Percentiles rank a stretch among this genome's conserved stretches.
These are phyloP conservation scores for Stylophora pistillata DNA, from an alignment of 64 coral and sea anemone species.

Conservation along the genomic window DNA sequence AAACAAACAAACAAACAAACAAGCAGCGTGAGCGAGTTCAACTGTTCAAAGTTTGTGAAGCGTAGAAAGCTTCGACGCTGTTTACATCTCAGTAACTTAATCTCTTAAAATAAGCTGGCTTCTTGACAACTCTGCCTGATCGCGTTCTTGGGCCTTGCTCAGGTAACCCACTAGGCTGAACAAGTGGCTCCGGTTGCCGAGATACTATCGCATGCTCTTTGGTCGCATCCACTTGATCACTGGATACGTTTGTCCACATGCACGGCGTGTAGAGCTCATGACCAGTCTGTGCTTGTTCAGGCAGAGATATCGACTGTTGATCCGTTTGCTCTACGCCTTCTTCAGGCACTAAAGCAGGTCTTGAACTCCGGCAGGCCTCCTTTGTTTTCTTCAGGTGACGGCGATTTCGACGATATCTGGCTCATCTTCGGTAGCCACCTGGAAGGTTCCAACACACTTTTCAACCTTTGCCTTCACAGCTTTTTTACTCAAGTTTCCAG, in stretches of 20 bases:
- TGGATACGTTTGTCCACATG: no score
- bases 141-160: neutral
- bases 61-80: no score
- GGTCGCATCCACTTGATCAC: neutral
- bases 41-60: neutral
- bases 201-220: neutral
- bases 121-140: neutral
- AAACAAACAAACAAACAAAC: neutral
- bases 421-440: neutral
- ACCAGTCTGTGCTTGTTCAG: slow-evolving; percentile 5
- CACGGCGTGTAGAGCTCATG: neutral
- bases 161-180: neutral
- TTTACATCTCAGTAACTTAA: neutral
- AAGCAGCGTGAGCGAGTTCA: neutral
- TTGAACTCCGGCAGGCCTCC: neutral
- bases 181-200: neutral
- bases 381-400: slow-evolving; percentile 14
- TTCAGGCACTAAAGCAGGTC: neutral
- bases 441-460: neutral
- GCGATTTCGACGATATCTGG: slow-evolving; percentile 1
- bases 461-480: neutral
- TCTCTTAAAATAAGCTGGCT: neutral
- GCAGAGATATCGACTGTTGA: neutral
- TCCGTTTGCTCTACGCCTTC: neutral
- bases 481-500: neutral